Conservation (phyloP, 2,113 vertebrate genomes). For the Urocynchramus pylzowi region DNA sequence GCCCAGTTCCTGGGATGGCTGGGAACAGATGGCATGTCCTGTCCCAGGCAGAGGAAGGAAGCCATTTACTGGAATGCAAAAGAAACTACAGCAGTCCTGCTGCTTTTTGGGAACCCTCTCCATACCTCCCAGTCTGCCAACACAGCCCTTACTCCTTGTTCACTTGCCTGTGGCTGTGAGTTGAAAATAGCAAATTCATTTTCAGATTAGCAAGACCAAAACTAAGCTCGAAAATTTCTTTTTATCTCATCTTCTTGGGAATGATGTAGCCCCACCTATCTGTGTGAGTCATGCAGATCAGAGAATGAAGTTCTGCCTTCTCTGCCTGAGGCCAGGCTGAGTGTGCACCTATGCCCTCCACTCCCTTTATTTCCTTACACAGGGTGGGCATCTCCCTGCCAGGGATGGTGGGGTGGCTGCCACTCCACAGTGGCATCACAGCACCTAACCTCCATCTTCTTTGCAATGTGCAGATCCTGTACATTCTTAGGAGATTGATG, state of each 20-base stretch:
- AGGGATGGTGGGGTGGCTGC: background rate
- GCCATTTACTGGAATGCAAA: background rate
- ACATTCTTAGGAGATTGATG: background rate
- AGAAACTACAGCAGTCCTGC: background rate
- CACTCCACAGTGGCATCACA: background rate
- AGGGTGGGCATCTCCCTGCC: background rate
- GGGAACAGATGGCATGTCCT: background rate
- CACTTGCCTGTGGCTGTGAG: background rate
- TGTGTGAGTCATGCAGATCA: background rate
- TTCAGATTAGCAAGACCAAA: background rate
- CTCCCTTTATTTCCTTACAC: accelerated
- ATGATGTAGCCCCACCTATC: background rate
- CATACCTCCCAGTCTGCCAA: background rate
- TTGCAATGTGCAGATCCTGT: accelerated
- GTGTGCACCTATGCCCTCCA: too few relatives aligned
- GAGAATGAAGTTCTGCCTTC: background rate
- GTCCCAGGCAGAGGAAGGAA: background rate
- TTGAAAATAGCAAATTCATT: background rate
- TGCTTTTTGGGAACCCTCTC: background rate
- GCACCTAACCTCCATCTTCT: background rate
- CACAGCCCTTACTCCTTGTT: background rate
- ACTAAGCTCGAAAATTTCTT: background rate
- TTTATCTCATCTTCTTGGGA: background rate
- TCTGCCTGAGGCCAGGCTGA: background rate
- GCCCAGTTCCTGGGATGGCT: accelerated